Base-by-base conservation (phyloP, 2,888 invertebrate species). In the Augochlorella aurata region DNA sequence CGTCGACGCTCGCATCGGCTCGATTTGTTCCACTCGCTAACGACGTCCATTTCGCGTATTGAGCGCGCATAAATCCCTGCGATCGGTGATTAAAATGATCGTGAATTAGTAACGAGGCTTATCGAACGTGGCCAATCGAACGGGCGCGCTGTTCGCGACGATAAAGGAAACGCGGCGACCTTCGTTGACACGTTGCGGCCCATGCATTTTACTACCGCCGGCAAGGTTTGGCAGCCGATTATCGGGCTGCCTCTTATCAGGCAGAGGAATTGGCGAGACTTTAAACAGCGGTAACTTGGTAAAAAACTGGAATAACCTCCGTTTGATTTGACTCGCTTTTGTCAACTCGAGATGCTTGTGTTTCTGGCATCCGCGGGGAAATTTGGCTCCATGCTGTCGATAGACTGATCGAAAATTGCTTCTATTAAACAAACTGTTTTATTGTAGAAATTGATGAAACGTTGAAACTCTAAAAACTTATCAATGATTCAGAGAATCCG, bases 131-230 rank as follows among this genome's bases (percentile, higher is more conserved):
- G 5, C 14, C 65, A 21, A 44, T 21, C 16, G 45, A 66, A 61
- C 24, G 29, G 29, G 65, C 65, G n/a, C n/a, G 2, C 24, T 24
- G 44, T 66, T 21, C 21, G 21, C 54, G 21, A 58, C 54, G 54
- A 58, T 58, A 58, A 58, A 58, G 54, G 54, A 58, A 58, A 58
- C 21, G 54, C 54, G 54, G 12, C 21, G 21, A 54, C 54, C 54
- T 54, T 54, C 21, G 54, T 54, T 21, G 12, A 54, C 54, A 12
- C 54, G 4, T 21, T 1, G 54, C 21, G 21, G 21, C 1, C 21
- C 21, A 14, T 21, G n/a, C 12, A 14, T 54, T 12, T 54, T 54
- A 21, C 54, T n/a, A 9, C 21, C 21, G 21, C 10, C 12, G 21
- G 3, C 38, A 38, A 38, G 38, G 38, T 12, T 54, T 12, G 21